Evolutionary conservation across 2,113 vertebrate genomes (phyloP), one percentile per base, ranked within the genome.

Genomic region (Acanthochromis polyacanthus): DNA sequence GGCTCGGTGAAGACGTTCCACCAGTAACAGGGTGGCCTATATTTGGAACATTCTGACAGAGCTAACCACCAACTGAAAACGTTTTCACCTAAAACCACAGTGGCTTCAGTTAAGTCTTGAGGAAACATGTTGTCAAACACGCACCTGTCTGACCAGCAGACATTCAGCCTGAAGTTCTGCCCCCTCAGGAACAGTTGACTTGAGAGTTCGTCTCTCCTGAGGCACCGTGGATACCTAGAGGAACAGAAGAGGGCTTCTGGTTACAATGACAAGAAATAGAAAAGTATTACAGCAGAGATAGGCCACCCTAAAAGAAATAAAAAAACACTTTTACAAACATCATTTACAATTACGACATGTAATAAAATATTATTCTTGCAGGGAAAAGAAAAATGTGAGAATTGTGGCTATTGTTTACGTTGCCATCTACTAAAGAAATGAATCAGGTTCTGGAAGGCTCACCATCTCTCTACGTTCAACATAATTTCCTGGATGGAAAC

Each of bases 91-190:
- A 7, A 81, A 80, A 81, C 46, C 78, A 71, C 67, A 77, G 4
- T 3, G 10, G 16, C 15, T 43, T 46, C 22, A 71, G 40, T 63
- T 57, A 45, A 40, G 3, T 17, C 64, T 7, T 20, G 17, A 76
- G 10, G 16, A 60, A 23, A 53, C 10, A 11, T 10, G 28, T 5
- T 56, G 25, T 50, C 56, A 57, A 17, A 60, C 28, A 61, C 23
- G 28, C 25, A 99, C 98, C 97, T 99, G 96, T 96, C 96, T 98
- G 90, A 99, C 98, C 92, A 99, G 96, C 86, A 99, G 94, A 93
- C 95, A 97, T 87, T 98, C 96, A 64, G 96, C 96, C 84, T 96
- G 96, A 85, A 88, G 89, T 72, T 98, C 97, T 52, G 98, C 97
- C 50, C 96, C 97, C 86, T 97, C 96, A 15, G 98, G 96, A 48